These are phyloP conservation scores for Rhabditophanes sp. DNA, from an alignment of 2,888 invertebrate species.

Conservation along the genomic window DNA sequence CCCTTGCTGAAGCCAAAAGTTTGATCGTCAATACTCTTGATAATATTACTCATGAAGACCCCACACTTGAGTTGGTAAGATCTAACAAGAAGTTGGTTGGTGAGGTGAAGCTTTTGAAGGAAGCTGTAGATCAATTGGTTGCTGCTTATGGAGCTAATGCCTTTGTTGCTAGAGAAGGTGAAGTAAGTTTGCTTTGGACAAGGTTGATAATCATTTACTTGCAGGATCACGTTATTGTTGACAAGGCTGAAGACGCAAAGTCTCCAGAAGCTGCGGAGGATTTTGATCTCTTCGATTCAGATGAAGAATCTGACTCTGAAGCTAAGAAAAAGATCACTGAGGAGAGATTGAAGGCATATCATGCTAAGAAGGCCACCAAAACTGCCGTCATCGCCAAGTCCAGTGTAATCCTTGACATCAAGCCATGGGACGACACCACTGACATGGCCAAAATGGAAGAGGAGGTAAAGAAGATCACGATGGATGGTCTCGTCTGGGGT, in stretches of 20 bases:
- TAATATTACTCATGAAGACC: no score
- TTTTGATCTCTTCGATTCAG: constrained; percentile 38
- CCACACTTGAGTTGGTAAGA: no score
- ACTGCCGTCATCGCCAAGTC: constrained; percentile 8
- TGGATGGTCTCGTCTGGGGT: constrained; percentile 19
- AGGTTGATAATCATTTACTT: background rate
- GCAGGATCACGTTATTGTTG: constrained; percentile 6
- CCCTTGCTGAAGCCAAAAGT: no score
- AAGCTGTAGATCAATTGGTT: no score
- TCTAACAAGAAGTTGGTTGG: no score
- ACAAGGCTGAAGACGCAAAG: constrained; percentile 10
- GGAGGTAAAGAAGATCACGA: constrained; percentile 10
- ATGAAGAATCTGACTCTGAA: constrained; percentile 24
- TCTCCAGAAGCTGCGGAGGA: constrained; percentile 14
- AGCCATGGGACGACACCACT: constrained; percentile 21
- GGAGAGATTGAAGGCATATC: constrained; percentile 15
- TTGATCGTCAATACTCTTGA: no score
- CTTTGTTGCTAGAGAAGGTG: no score
- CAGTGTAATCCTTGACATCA: constrained; percentile 7
- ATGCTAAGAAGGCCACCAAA: constrained; percentile 17
- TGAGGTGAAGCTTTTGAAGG: no score
- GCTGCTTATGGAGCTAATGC: no score
- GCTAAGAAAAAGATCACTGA: constrained; percentile 27
- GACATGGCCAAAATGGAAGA: constrained; percentile 15
- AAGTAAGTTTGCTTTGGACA: no score